Evolutionary conservation across 2,797 vertebrate genomes (phyloP), one percentile per base, ranked within the genome.

Genomic region (Poecile montanus): DNA sequence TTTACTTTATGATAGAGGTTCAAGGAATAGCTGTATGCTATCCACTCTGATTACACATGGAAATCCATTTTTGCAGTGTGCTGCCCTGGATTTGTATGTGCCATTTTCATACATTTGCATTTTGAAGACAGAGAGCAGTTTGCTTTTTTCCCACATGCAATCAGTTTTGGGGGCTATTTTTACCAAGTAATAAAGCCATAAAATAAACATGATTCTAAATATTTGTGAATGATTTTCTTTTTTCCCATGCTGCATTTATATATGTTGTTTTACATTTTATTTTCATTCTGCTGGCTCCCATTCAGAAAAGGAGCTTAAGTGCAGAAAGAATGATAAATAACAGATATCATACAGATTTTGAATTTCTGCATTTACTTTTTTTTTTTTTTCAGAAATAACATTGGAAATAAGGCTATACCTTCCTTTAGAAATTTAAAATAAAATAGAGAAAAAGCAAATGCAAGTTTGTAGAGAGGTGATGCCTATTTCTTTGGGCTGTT

Each of bases 161-260:
- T 91, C 85, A 92, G 25, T 95, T 96, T 94, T 38, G 57, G 62
- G 60, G 23, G 32, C 45, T 97, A 94, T 93, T 94, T 96, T 95
- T 95, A 88, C 51, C 56, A 73, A 68, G 67, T 80, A 83, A 86
- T 70, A 91, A 89, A 85, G 36, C 38, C 38, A 75, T 94, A 94
- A 91, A 96, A 95, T 47, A 93, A 96, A 82, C 65, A 85, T 16
- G 8, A 81, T 94, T 91, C 60, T 91, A 96, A 96, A 91, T 86
- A 87, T 88, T 94, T 89, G 77, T 40, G 38, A 80, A 75, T 32
- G 3, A 48, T 40, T 72, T 80, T 89, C 23, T 54, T 78, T 78
- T 94, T 58, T 23, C 72, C 30, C 50, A 58, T 89, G 60, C 27
- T 93, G 22, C 61, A 73, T 85, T 94, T 90, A 48, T 77, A 45